Evolutionary conservation across 2,888 invertebrate genomes (phyloP).

Genomic region (Mermis nigrescens): DNA sequence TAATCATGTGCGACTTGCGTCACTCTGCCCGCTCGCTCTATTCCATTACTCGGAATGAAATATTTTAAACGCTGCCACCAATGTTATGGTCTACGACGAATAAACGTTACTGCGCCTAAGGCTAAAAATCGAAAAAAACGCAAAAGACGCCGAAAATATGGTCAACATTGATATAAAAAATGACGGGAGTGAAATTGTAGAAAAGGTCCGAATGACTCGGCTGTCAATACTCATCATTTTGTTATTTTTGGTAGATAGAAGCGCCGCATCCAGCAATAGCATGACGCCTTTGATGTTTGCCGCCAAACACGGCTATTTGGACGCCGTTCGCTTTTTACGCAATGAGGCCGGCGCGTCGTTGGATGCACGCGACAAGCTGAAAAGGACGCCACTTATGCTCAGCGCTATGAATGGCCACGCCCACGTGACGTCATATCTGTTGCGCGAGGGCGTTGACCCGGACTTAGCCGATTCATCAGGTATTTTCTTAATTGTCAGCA

Average conservation of each 20-base stretch:
- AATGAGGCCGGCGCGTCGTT: conserved; percentile 28
- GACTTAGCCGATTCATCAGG: conserved; percentile 38
- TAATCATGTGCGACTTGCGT: too few species aligned
- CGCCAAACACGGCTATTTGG: conserved; percentile 34
- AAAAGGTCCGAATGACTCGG: conserved; percentile 35
- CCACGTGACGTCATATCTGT: conserved; percentile 36
- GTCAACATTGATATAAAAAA: too few species aligned
- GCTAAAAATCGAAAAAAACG: too few species aligned
- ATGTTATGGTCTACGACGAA: too few species aligned
- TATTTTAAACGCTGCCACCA: too few species aligned
- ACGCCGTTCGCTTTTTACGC: conserved; percentile 34
- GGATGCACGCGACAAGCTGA: conserved; percentile 35
- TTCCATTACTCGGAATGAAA: too few species aligned
- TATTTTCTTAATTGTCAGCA: too few species aligned
- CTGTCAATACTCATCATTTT: conserved; percentile 31
- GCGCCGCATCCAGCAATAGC: conserved; percentile 26
- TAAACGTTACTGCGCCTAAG: too few species aligned
- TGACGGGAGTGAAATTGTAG: too few species aligned
- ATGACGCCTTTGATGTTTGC: conserved; percentile 38
- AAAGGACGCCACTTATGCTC: conserved; percentile 38
- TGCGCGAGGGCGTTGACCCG: conserved; percentile 36
- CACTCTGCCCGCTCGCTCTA: too few species aligned
- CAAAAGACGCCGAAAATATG: too few species aligned
- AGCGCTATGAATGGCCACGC: conserved; percentile 40
- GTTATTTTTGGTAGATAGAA: conserved; percentile 22